Evolutionary conservation across 2,888 invertebrate species (phyloP), one percentile per base, ranked within the genome.

Genomic region (Sabellastarte sp.): DNA sequence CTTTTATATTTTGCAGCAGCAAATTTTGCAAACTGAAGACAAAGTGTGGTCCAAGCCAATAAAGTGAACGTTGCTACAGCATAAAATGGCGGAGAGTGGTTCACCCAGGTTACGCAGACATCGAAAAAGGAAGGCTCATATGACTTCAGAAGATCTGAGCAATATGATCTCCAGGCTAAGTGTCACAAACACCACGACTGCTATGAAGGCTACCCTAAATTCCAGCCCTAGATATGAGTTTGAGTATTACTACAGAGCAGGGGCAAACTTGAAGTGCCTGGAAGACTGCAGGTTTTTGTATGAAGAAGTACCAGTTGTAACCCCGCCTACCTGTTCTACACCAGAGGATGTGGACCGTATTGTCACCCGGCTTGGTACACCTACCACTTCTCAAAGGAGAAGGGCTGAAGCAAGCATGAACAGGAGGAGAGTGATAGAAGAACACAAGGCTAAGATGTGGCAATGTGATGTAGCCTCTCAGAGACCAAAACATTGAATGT

Each of bases 141-240:
- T n/a, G n/a, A n/a, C 41, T 10, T 10, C 20, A 41, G 41, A 41
- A 41, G 60, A 60, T 50, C 28, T 60, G 28, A 29, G 31, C 15
- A 60, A 30, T 60, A 32, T 60, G 29, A 51, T 60, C 3, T 60
- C 60, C 20, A 50, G 60, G 10, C 51, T 60, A 24, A 51, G 5
- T 2, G 4, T 31, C 15, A 33, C 60, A 1, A 60, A 60, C 51
- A 60, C 60, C 2, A 50, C 60, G 15, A 60, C 41, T 51, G 60
- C 60, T 15, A 30, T 50, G 4, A 60, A 60, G 30, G 50, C 60
- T 24, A 51, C 51, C 15, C 60, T 60, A 1, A 50, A 51, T 50
- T 60, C 60, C 28, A 50, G 31, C 50, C 60, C 60, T 2, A 1
- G 60, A n/a, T 50, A 24, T 24, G 60, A 60, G 60, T 60, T 50